Base-by-base conservation (phyloP, 1,140 invertebrate species). In the Anastrepha obliqua region DNA sequence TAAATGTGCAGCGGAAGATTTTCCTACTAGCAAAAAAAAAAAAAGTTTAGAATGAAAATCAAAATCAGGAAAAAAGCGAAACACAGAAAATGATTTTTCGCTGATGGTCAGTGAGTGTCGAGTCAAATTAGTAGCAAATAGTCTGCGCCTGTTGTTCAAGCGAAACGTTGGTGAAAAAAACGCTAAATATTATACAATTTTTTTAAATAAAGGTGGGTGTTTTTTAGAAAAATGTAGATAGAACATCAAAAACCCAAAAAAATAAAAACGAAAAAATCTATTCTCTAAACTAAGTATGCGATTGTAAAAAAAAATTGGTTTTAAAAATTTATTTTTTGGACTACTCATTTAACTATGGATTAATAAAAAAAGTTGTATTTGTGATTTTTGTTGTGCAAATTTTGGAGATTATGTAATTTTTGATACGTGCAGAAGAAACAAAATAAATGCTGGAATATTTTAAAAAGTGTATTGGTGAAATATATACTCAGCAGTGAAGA, bases 101-200 rank as follows among this genome's bases (percentile, higher is more conserved):
- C 20, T 42, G 42, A 81, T 81, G 74, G 74, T 55, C 74, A 81
- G 74, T 15, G 74, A 81, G 51, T 81, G 74, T 20, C 20, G 74
- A 20, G 47, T 17, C 6, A 51, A 55, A 81, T 81, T 47, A 81
- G 55, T 81, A 55, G 74, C 74, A 59, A 86, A 65, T 51, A 86
- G 85, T 86, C 85, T 86, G 59, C 51, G 85, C 8, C 85, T 86
- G 85, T n/a, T 62, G 85, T 86, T 86, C 85, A 86, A 86, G 85
- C 85, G 58, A 86, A 86, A 44, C 85, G 85, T n/a, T 64, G 20
- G 85, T 42, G 39, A 86, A 65, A 86, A 86, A 62, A 86, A 62
- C 8, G 11, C 0, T 64, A 60, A 44, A 86, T 39, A 60, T n/a
- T 55, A 2, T 81, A 81, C 8, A 47, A 67, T 39, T 11, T 42